phyloP scores from a whole-genome alignment of 2,113 vertebrate species.

The Crotalus viridis region DNA sequence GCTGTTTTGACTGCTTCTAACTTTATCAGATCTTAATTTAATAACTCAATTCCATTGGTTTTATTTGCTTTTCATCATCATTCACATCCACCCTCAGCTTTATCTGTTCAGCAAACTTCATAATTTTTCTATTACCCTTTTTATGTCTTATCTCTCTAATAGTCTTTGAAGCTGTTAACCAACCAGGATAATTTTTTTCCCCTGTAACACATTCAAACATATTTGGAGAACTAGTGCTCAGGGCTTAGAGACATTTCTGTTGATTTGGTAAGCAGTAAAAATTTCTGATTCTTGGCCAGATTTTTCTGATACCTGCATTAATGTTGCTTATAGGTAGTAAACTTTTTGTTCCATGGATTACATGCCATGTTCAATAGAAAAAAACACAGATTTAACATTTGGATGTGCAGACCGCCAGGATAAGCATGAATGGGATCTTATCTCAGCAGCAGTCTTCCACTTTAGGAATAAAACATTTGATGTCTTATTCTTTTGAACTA shows the following conservation, averaged over 20 bases:
- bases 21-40: neutral
- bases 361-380: neutral
- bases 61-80: neutral
- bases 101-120: neutral
- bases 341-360: neutral
- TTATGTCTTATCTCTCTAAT: neutral
- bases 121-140: neutral
- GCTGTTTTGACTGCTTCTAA: neutral
- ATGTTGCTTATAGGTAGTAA: neutral
- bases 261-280: neutral
- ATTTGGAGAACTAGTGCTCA: neutral
- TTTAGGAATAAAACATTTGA: neutral
- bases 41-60: neutral
- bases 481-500: neutral
- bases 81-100: neutral
- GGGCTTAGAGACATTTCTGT: neutral
- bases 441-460: neutral
- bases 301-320: neutral
- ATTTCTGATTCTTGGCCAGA: neutral
- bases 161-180: neutral
- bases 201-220: neutral
- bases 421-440: neutral
- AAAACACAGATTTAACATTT: neutral
- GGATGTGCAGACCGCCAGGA: neutral
- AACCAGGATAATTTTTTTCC: no score